These are phyloP conservation scores for Hydropsyche betteni DNA, from an alignment of 2,888 invertebrate species.

Conservation along the genomic window DNA sequence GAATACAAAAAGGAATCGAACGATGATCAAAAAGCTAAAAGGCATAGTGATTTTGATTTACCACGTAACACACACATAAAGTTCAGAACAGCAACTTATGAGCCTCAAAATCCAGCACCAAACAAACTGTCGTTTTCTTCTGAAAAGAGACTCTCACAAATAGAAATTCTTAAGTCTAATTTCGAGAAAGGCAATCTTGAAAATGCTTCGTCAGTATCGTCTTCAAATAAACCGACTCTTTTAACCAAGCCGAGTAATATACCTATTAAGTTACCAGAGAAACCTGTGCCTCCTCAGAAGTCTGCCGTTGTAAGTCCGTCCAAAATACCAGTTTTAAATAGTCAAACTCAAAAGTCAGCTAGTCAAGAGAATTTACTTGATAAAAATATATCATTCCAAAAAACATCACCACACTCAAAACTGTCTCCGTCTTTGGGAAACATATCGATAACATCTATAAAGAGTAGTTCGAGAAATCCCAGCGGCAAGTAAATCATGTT, in stretches of 20 bases:
- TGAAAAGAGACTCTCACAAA: constrained; percentile 68
- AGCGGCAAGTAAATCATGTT: constrained; percentile 58
- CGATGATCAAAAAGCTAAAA: constrained; percentile 52
- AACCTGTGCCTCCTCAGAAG: constrained; percentile 55
- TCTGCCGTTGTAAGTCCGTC: constrained; percentile 59
- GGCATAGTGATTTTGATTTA: constrained; percentile 65
- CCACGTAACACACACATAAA: constrained; percentile 69
- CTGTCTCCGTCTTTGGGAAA: constrained; percentile 59
- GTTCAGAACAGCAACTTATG: constrained; percentile 72
- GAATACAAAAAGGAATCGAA: constrained; percentile 59
- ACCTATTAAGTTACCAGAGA: constrained; percentile 61
- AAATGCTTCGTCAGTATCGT: constrained; percentile 52
- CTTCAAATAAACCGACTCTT: constrained; percentile 58
- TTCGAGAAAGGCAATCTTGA: constrained; percentile 59
- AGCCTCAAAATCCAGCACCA: constrained; percentile 67
- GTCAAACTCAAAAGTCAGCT: constrained; percentile 60
- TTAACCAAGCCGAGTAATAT: constrained; percentile 64
- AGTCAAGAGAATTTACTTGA: constrained; percentile 65
- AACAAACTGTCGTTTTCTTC: constrained; percentile 65
- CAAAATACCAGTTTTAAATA: constrained; percentile 65
- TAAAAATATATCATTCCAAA: constrained; percentile 58
- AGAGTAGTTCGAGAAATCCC: constrained; percentile 68
- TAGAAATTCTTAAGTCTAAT: constrained; percentile 60
- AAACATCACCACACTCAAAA: constrained; percentile 59
- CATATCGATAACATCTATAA: constrained; percentile 71